Evolutionary conservation across 2,797 vertebrate species (phyloP).

Genomic region (Macropodus opercularis): DNA sequence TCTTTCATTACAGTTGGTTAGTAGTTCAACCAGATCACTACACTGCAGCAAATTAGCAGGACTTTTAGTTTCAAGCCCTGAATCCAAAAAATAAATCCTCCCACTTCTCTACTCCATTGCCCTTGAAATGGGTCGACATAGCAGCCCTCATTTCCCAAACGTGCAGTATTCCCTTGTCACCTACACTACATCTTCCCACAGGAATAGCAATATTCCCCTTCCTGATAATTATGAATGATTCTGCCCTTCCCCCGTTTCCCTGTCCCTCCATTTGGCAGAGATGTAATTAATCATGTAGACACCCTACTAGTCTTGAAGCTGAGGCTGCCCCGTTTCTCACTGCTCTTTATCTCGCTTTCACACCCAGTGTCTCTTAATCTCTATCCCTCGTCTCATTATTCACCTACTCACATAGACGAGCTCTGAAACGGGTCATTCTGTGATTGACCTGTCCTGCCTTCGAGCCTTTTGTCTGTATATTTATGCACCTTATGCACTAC

Average conservation of each 20-base stretch:
- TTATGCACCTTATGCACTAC: neutral
- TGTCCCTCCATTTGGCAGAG: conserved; percentile 22
- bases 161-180: conserved; percentile 28
- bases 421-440: conserved; percentile 34
- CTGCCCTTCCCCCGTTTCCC: conserved; percentile 24
- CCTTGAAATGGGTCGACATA: conserved; percentile 29
- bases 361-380: conserved; percentile 27
- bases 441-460: conserved; percentile 11
- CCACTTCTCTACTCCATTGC: conserved; percentile 6
- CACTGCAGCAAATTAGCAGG: neutral
- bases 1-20: neutral
- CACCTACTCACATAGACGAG: conserved; percentile 35
- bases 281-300: conserved; percentile 70
- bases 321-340: too few relatives aligned
- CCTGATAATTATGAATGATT: conserved; percentile 56
- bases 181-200: conserved; percentile 27
- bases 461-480: neutral
- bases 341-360: conserved; percentile 32
- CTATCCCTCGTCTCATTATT: conserved; percentile 50
- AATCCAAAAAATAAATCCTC: conserved; percentile 20
- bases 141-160: conserved; percentile 32
- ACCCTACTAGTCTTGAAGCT: conserved; percentile 51
- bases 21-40: neutral
- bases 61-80: conserved; percentile 9
- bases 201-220: conserved; percentile 50